A percentile compares a stretch with the other conserved stretches of the same genome.
Conservation (phyloP, 1,140 invertebrate genomes). For the Zaprionus camerounensis region DNA sequence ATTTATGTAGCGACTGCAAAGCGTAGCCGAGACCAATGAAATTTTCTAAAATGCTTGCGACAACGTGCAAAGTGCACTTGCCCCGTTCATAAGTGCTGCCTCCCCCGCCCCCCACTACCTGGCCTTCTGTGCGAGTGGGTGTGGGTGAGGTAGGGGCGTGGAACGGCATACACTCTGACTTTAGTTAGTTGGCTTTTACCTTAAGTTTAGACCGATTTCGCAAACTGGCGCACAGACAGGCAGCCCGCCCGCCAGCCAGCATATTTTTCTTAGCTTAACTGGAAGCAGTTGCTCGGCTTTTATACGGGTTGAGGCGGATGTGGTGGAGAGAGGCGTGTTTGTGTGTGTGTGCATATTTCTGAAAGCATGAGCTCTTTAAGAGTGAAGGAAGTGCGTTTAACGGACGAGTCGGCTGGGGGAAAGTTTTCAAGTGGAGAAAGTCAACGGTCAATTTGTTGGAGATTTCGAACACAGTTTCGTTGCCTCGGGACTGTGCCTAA, state of each 20-base stretch:
- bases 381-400: constrained; percentile 51
- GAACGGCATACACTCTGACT: constrained; percentile 62
- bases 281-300: constrained; percentile 52
- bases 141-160: constrained; percentile 45
- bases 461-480: constrained; percentile 67
- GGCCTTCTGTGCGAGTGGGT: neutral
- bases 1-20: constrained; percentile 74
- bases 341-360: constrained; percentile 73
- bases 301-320: constrained; percentile 34
- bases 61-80: constrained; percentile 77
- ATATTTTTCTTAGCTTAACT: constrained; percentile 63
- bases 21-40: constrained; percentile 80
- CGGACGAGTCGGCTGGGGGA: constrained; percentile 36
- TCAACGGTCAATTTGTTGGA: constrained; percentile 80
- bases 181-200: constrained; percentile 77
- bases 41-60: constrained; percentile 77
- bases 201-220: constrained; percentile 67
- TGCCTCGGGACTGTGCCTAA: constrained; percentile 62
- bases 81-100: constrained; percentile 37
- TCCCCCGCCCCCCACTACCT: neutral
- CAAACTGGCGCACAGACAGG: constrained; percentile 42
- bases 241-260: constrained; percentile 49
- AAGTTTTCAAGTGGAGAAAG: constrained; percentile 65
- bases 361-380: constrained; percentile 37
- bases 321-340: neutral